A percentile compares a stretch with the other conserved stretches of the same genome.
Evolutionary conservation across 2,888 invertebrate species (phyloP).

Genomic region (Athrips mouffetella): DNA sequence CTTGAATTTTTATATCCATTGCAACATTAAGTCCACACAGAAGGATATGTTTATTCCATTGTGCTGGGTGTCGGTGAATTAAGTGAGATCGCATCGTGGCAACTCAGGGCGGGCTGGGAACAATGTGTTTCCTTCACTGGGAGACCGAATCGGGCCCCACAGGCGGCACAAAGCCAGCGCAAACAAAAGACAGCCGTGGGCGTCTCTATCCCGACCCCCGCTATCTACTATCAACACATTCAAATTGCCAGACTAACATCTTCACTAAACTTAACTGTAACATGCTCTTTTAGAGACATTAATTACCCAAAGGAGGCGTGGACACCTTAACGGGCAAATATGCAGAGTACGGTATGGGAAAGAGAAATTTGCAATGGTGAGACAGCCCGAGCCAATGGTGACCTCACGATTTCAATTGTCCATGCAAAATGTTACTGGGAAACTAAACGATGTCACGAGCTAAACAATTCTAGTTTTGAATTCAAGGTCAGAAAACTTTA

Average conservation of each 20-base stretch:
- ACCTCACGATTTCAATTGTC: conserved; percentile 78
- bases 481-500: conserved; percentile 63
- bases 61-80: conserved; percentile 35
- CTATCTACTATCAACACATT: conserved; percentile 2
- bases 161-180: conserved; percentile 4
- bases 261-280: conserved; percentile 3
- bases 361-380: conserved; percentile 70
- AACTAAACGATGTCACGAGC: conserved; percentile 73
- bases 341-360: conserved; percentile 65
- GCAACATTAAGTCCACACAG: too few species aligned
- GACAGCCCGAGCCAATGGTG: conserved; percentile 67
- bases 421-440: conserved; percentile 72
- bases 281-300: conserved; percentile 6
- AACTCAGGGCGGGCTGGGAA: conserved; percentile 35
- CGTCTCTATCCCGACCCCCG: conserved; percentile 1
- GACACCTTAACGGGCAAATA: conserved; percentile 55
- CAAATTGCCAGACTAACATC: conserved; percentile 3
- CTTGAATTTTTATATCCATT: too few species aligned
- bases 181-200: conserved; percentile 14
- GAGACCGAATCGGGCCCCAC: conserved; percentile 17
- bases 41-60: conserved; percentile 44
- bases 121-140: conserved; percentile 23
- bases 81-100: conserved; percentile 42
- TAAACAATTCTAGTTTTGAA: conserved; percentile 67
- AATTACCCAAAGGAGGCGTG: conserved; percentile 32